Base-by-base conservation (phyloP, 2,113 vertebrate genomes). In the Anseranas semipalmata region DNA sequence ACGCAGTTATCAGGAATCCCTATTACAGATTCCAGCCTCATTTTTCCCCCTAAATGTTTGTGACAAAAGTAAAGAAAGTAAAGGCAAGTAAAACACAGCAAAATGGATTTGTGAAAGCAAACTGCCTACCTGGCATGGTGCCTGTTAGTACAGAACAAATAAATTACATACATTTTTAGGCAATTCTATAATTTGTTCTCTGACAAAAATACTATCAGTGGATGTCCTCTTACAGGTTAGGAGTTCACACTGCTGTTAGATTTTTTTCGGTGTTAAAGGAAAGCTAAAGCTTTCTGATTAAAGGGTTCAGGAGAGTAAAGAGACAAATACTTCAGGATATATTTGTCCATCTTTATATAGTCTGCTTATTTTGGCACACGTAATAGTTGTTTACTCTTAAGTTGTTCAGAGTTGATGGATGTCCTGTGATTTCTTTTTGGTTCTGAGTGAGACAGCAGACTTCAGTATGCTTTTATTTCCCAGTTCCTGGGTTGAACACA, bases 371-470 rank as follows among this genome's bases (percentile, higher is more conserved):
- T 96, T 82, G 79, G 53, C 74, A 78, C 59, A 67, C 63, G 68
- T 75, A 96, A 92, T 65, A 89, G 89, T 63, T 77, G 93, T 84
- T 96, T 85, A 76, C 80, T 86, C 81, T 25, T 52, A 39, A 53
- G 10, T 35, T 74, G 20, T 24, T 91, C 80, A 46, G 74, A 71
- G 12, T 7, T 30, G 19, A 87, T 59, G 46, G 74, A 58, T 72
- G 35, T 35, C 72, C 86, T 96, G 45, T 71, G 70, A 82, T 71
- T 97, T 97, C 82, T 98, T 97, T 87, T 95, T 96, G 50, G 74
- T 59, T 97, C 84, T 90, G n/a, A 88, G 48, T 18, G 73, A 66
- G 58, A 79, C 46, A 60, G 35, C 15, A 72, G 86, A 15, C 60
- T 97, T 97, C 33, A 75, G n/a, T 9, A 71, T 21, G 52, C 9